Percentiles rank a stretch among this genome's conserved stretches.
These are phyloP conservation scores for Tetramorium parvispinum DNA, from an alignment of 1,140 invertebrate species.

Conservation along the genomic window DNA sequence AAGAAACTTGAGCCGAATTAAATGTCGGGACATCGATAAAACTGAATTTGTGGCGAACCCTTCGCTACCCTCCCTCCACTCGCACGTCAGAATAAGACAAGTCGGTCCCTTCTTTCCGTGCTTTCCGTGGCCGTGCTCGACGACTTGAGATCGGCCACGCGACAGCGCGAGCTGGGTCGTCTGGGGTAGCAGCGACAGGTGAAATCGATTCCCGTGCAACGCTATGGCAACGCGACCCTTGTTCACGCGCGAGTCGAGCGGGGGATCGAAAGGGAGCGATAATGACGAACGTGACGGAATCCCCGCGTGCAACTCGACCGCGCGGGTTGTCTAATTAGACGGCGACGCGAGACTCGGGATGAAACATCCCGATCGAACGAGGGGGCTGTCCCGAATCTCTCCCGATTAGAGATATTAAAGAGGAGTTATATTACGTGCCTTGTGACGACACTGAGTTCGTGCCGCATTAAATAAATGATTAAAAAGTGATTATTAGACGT, in stretches of 20 bases:
- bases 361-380: not conserved
- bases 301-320: slow-evolving; percentile 4
- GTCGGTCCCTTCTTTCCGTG: not conserved
- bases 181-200: slow-evolving; percentile 61
- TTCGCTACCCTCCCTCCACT: not conserved
- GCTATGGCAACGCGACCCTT: slow-evolving; percentile 76
- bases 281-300: slow-evolving; percentile 38
- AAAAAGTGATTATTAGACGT: not conserved
- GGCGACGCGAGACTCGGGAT: not conserved
- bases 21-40: slow-evolving; percentile 36
- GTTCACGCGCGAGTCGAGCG: slow-evolving; percentile 27
- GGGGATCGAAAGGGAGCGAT: not conserved
- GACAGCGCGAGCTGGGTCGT: slow-evolving; percentile 23
- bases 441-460: not conserved
- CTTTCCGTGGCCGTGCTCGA: not conserved
- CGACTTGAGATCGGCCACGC: slow-evolving; percentile 43
- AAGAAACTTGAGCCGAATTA: slow-evolving; percentile 6
- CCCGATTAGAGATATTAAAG: not conserved
- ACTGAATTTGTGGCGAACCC: slow-evolving; percentile 5
- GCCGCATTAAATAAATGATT: not conserved
- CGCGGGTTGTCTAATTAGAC: not conserved
- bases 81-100: not conserved
- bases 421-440: not conserved
- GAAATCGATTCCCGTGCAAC: slow-evolving; percentile 76
- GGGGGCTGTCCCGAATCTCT: not conserved